Evolutionary conservation across 2,888 invertebrate species (phyloP).

Genomic region (Stictocephala bisonia): DNA sequence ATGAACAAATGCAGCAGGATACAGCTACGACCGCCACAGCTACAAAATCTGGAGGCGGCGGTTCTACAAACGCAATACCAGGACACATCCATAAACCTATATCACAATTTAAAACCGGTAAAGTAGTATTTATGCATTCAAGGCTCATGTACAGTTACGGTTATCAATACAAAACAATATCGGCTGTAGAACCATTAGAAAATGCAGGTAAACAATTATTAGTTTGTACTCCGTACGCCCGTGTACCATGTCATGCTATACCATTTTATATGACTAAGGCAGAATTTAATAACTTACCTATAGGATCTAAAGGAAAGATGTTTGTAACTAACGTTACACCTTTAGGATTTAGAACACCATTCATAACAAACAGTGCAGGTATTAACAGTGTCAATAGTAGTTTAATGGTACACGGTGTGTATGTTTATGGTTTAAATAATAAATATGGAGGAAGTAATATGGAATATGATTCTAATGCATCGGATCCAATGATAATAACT

Average conservation of each 20-base stretch:
- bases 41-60: background rate
- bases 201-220: background rate
- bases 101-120: background rate
- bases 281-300: constrained; percentile 8
- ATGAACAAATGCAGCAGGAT: too few species aligned
- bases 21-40: too few species aligned
- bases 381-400: constrained; percentile 10
- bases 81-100: background rate
- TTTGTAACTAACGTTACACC: background rate
- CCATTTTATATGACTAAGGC: constrained; percentile 12
- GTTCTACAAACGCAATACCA: too few species aligned
- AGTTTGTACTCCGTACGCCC: background rate
- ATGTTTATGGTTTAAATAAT: constrained; percentile 16
- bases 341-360: constrained; percentile 7
- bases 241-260: constrained; percentile 1
- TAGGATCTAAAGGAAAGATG: background rate
- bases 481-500: constrained; percentile 7
- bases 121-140: background rate
- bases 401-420: background rate
- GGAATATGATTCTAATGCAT: background rate
- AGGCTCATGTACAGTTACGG: constrained; percentile 5
- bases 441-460: background rate
- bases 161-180: constrained; percentile 10
- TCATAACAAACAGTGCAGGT: constrained; percentile 1
- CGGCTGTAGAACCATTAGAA: background rate